These are phyloP conservation scores for Nerophis lumbriciformis DNA, from an alignment of 2,113 vertebrate species.

Conservation along the genomic window DNA sequence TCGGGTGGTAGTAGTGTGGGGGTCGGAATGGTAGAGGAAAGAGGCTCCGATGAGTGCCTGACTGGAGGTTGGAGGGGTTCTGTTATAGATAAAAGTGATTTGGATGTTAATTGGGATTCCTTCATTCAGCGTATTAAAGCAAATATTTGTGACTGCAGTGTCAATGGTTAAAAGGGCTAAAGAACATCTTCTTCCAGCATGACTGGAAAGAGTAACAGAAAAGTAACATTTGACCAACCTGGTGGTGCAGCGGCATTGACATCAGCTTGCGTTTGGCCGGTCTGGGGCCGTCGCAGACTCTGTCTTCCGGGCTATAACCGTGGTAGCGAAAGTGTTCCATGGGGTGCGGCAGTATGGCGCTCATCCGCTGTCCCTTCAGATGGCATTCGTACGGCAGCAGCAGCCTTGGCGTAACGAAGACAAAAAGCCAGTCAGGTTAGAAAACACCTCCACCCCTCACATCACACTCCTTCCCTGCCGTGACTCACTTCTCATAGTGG, in stretches of 20 bases:
- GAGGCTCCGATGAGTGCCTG: conserved; percentile 14
- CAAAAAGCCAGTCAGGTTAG: not conserved
- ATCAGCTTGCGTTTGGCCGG: conserved; percentile 40
- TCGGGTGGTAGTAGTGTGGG: conserved; percentile 28
- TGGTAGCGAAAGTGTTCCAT: conserved; percentile 37
- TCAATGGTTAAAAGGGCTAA: not conserved
- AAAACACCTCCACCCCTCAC: not conserved
- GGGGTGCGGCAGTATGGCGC: conserved; percentile 25
- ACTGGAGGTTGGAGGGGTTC: conserved; percentile 13
- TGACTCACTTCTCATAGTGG: conserved; percentile 75
- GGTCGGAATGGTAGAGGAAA: conserved; percentile 30
- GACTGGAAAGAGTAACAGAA: not conserved
- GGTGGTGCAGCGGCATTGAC: conserved; percentile 27
- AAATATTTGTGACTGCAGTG: no score
- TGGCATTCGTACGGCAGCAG: conserved; percentile 71
- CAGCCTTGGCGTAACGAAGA: conserved; percentile 41
- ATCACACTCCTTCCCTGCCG: not conserved
- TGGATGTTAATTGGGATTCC: not conserved
- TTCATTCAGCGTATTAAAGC: no score
- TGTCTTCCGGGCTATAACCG: conserved; percentile 33
- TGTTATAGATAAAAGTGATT: conserved; percentile 15
- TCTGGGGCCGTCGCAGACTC: conserved; percentile 29
- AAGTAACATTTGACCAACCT: conserved; percentile 40
- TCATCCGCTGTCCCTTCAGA: conserved; percentile 54
- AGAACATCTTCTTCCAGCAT: not conserved